A percentile compares a stretch with the other conserved stretches of the same genome.
Conservation (phyloP, 2,888 invertebrate species). For the Ptychoptera contaminata region DNA sequence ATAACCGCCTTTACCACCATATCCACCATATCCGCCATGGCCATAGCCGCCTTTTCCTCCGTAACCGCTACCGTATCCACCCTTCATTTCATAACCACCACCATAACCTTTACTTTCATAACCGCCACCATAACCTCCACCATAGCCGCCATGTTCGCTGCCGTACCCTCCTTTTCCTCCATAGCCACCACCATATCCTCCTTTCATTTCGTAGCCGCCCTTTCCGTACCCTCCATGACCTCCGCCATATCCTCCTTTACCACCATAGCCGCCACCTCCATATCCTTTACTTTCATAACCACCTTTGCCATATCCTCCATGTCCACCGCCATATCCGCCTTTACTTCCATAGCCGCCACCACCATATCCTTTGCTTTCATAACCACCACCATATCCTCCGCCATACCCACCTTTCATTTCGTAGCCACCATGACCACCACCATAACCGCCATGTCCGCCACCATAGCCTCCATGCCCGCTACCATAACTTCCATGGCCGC, state of each 20-base stretch:
- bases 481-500: background rate
- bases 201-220: background rate
- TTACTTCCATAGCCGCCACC: background rate
- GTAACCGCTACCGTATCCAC: background rate
- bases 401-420: background rate
- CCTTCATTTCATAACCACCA: background rate
- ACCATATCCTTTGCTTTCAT: background rate
- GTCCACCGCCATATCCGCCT: background rate
- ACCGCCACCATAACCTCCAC: background rate
- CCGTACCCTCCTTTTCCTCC: background rate
- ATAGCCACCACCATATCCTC: background rate
- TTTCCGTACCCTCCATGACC: background rate
- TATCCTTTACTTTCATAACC: background rate
- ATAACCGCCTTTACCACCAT: background rate
- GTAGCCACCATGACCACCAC: background rate
- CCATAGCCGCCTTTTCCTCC: background rate
- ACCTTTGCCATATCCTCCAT: background rate
- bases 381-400: background rate
- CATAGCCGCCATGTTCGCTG: background rate
- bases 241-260: background rate
- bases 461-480: background rate
- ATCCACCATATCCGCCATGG: background rate
- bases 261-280: background rate
- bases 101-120: background rate
- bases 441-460: background rate